Evolutionary conservation across 2,888 invertebrate genomes (phyloP).

Genomic region (Julus scandinavius): DNA sequence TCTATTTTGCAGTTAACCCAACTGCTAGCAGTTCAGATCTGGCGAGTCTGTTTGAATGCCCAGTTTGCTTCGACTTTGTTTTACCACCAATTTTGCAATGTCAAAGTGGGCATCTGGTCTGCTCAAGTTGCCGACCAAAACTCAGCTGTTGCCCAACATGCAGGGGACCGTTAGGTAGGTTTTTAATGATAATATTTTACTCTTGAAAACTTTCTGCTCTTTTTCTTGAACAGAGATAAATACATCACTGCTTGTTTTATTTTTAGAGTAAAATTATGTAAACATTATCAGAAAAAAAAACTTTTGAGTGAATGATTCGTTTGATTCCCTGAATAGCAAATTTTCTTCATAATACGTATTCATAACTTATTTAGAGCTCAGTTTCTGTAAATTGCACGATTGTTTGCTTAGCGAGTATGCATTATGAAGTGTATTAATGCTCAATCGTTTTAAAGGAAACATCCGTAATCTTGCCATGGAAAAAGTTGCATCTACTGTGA

Average conservation of each 20-base stretch:
- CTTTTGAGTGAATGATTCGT: no score
- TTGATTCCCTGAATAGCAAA: no score
- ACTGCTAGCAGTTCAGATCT: constrained; percentile 70
- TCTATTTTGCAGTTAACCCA: constrained; percentile 47
- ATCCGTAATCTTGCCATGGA: constrained; percentile 99
- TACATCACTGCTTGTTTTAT: no score
- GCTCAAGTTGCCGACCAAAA: constrained; percentile 96
- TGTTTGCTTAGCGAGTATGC: neutral
- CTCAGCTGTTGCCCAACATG: constrained; percentile 98
- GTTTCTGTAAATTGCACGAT: neutral
- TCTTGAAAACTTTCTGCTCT: neutral
- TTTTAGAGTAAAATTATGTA: no score
- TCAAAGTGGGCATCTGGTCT: constrained; percentile 98
- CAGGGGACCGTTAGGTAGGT: constrained; percentile 84
- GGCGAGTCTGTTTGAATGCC: constrained; percentile 92
- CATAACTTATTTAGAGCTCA: neutral
- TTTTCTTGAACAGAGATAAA: no score
- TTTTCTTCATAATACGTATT: no score
- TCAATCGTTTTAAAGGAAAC: constrained; percentile 73
- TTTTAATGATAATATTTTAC: constrained; percentile 43
- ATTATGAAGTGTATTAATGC: constrained; percentile 50
- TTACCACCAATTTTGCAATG: constrained; percentile 98
- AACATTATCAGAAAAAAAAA: no score
- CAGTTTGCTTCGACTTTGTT: constrained; percentile 99
- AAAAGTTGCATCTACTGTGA: constrained; percentile 97